Percentiles rank a stretch among this genome's conserved stretches.
Evolutionary conservation across 2,113 vertebrate genomes (phyloP).

Genomic region (Chaetops frenatus): DNA sequence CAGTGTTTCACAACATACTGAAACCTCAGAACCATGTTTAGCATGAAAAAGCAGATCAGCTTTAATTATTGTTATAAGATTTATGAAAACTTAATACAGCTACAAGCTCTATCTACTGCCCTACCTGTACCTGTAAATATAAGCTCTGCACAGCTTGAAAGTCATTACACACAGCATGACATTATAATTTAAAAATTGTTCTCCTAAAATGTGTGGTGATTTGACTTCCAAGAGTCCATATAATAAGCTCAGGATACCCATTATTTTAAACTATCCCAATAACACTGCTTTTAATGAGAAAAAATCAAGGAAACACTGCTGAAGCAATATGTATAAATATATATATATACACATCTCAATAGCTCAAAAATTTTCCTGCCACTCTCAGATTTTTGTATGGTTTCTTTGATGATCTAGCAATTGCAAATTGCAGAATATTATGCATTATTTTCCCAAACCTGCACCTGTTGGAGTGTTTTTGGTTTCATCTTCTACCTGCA

Average conservation of each 20-base stretch:
- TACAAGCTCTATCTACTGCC: background rate
- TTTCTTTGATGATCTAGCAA: background rate
- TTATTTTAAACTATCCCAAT: constrained; percentile 16
- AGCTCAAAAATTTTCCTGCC: background rate
- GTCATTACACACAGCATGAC: background rate
- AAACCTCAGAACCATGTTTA: constrained; percentile 13
- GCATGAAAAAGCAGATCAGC: constrained; percentile 6
- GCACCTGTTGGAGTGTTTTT: background rate
- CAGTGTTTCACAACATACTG: background rate
- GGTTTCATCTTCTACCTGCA: background rate
- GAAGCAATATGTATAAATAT: background rate
- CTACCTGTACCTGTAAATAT: background rate
- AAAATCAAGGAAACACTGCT: background rate
- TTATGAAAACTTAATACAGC: constrained; percentile 10
- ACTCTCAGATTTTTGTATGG: background rate
- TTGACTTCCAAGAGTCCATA: background rate
- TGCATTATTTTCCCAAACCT: background rate
- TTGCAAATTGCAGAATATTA: background rate
- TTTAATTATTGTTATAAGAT: constrained; percentile 20
- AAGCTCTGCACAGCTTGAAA: background rate
- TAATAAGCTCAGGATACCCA: background rate
- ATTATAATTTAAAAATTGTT: background rate
- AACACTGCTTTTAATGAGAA: background rate
- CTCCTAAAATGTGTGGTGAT: background rate
- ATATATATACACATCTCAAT: background rate